Percentiles rank a stretch among this genome's conserved stretches.
phyloP scores from a whole-genome alignment of 1,140 invertebrate species.

The Spodoptera frugiperda region DNA sequence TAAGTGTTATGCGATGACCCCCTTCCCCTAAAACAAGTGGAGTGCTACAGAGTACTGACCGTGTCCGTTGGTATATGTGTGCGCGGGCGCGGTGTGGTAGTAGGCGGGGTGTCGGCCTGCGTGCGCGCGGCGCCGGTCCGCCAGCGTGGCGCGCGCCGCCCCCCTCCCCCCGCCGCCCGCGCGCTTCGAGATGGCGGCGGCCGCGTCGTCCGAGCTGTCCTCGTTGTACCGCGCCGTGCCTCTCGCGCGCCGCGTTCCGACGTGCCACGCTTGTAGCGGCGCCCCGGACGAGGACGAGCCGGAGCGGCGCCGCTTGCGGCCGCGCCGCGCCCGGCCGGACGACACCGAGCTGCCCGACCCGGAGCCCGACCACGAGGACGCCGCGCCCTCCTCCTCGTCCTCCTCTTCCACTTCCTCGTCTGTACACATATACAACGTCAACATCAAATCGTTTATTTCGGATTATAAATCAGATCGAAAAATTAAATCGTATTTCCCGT shows the following conservation, averaged over 20 bases:
- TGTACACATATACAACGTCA: background rate
- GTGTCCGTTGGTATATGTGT: no score
- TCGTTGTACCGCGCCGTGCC: conserved; percentile 88
- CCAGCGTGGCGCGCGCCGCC: conserved; percentile 57
- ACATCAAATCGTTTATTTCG: background rate
- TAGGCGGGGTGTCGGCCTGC: no score
- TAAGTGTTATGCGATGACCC: no score
- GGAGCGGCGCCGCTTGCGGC: background rate
- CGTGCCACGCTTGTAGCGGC: conserved; percentile 56
- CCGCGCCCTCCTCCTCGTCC: background rate
- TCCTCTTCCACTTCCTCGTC: background rate
- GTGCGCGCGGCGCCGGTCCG: conserved; percentile 63
- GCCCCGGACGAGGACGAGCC: conserved; percentile 50
- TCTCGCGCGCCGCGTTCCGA: conserved; percentile 67
- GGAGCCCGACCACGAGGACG: background rate
- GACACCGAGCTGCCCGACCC: background rate
- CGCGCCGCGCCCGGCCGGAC: background rate
- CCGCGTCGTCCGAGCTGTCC: conserved; percentile 88
- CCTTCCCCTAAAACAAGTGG: no score
- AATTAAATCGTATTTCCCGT: no score
- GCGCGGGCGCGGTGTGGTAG: no score
- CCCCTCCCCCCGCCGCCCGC: no score
- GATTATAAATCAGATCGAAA: no score
- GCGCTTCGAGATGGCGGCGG: conserved; percentile 73
- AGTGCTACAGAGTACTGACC: no score